Conservation (phyloP, 2,113 vertebrate genomes). For the Alethe castanea region DNA sequence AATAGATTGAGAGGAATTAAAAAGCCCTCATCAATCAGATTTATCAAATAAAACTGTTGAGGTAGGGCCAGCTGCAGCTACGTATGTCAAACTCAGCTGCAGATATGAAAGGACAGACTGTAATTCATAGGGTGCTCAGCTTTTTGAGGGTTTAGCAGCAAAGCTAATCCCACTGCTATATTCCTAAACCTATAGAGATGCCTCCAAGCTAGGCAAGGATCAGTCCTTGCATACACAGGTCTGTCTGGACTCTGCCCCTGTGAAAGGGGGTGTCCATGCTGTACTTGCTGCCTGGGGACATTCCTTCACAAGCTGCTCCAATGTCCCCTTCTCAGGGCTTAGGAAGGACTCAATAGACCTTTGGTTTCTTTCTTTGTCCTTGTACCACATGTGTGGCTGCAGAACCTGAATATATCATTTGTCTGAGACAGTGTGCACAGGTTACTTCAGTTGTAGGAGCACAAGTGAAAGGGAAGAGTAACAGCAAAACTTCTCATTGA, state of each 20-base stretch:
- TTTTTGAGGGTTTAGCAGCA: background rate
- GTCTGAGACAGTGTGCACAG: background rate
- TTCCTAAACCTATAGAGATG: background rate
- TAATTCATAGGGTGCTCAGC: background rate
- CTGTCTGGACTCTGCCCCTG: background rate
- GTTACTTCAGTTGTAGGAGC: background rate
- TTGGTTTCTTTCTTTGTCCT: background rate
- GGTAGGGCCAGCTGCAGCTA: slow-evolving; percentile 56
- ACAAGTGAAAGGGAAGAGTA: background rate
- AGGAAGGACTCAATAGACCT: accelerated
- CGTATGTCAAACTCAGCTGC: slow-evolving; percentile 41
- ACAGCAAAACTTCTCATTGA: background rate
- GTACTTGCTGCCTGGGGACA: background rate
- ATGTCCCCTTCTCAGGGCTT: accelerated
- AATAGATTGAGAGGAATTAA: slow-evolving; percentile 52
- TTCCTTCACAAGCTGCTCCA: background rate
- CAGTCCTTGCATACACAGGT: accelerated
- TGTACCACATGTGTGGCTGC: accelerated
- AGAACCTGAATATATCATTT: background rate
- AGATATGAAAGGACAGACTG: slow-evolving; percentile 4
- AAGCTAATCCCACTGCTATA: background rate
- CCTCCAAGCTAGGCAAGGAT: background rate
- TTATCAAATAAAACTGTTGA: slow-evolving; percentile 53
- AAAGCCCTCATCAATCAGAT: slow-evolving; percentile 41
- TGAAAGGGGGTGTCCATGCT: background rate